Percentiles rank a stretch among this genome's conserved stretches.
Evolutionary conservation across 2,113 vertebrate species (phyloP).

Genomic region (Corapipo altera): DNA sequence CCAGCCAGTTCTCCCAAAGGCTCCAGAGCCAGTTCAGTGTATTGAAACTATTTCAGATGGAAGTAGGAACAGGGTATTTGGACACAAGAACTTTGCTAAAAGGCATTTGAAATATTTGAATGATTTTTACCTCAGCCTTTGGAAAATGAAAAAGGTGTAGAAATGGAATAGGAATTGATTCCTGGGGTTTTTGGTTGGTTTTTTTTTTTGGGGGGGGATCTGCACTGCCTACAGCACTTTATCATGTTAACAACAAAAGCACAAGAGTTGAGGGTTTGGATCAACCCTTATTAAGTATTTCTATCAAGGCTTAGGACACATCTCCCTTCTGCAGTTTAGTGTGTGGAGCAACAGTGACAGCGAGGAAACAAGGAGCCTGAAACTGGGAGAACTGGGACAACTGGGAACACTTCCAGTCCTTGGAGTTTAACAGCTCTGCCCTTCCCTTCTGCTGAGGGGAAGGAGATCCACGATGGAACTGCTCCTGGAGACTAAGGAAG

Average conservation of each 20-base stretch:
- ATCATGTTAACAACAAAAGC: not conserved
- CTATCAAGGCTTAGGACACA: not conserved
- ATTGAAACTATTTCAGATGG: not conserved
- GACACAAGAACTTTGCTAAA: not conserved
- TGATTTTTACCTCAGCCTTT: not conserved
- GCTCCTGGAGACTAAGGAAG: not conserved
- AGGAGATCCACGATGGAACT: not conserved
- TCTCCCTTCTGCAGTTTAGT: not conserved
- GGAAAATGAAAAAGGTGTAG: not conserved
- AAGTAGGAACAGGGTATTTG: not conserved
- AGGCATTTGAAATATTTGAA: not conserved
- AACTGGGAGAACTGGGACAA: not conserved
- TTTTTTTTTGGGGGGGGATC: not conserved
- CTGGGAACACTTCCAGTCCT: not conserved
- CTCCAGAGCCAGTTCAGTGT: no score
- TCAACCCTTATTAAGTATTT: not conserved
- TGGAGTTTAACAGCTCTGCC: not conserved
- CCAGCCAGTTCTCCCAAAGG: not conserved
- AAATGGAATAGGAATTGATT: not conserved
- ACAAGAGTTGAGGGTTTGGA: not conserved
- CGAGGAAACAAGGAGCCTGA: not conserved
- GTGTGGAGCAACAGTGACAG: not conserved
- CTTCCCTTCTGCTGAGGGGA: not conserved
- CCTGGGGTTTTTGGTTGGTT: not conserved
- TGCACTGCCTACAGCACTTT: not conserved